Conservation (phyloP, 2,888 invertebrate species). For the Diaperis boleti region DNA sequence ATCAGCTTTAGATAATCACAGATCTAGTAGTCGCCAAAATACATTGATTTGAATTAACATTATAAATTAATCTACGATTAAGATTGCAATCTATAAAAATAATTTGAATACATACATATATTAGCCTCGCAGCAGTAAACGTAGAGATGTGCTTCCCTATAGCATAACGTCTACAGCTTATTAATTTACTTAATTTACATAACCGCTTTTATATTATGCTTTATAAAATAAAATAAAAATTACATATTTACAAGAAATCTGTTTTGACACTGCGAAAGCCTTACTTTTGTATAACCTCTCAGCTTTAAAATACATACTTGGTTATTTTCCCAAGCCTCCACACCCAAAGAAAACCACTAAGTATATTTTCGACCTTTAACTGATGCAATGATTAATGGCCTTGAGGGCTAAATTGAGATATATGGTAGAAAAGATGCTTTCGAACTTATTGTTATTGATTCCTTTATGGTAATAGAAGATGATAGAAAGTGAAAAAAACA, state of each 20-base stretch:
- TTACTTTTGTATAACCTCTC: no score
- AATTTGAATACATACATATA: background rate
- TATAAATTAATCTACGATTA: background rate
- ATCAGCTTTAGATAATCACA: no score
- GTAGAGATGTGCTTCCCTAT: background rate
- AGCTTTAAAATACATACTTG: no score
- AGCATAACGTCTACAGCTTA: background rate
- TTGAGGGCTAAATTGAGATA: slow-evolving; percentile 15
- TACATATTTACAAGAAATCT: no score
- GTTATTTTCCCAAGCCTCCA: no score
- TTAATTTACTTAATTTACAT: slow-evolving; percentile 4
- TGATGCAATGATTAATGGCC: slow-evolving; percentile 15
- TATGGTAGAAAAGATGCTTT: slow-evolving; percentile 15
- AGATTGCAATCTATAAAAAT: background rate
- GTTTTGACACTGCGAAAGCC: no score
- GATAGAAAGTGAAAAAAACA: slow-evolving; percentile 16
- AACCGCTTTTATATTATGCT: slow-evolving; percentile 1
- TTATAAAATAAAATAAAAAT: background rate
- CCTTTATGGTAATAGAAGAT: slow-evolving; percentile 13
- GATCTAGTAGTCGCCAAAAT: no score
- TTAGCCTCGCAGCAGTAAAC: background rate
- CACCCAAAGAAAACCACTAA: no score
- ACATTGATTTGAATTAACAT: background rate
- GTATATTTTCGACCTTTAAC: slow-evolving; percentile 12
- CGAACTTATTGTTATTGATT: slow-evolving; percentile 19